A percentile compares a stretch with the other conserved stretches of the same genome.
phyloP scores from a whole-genome alignment of 2,797 vertebrate genomes.

The Malacoraja senta region DNA sequence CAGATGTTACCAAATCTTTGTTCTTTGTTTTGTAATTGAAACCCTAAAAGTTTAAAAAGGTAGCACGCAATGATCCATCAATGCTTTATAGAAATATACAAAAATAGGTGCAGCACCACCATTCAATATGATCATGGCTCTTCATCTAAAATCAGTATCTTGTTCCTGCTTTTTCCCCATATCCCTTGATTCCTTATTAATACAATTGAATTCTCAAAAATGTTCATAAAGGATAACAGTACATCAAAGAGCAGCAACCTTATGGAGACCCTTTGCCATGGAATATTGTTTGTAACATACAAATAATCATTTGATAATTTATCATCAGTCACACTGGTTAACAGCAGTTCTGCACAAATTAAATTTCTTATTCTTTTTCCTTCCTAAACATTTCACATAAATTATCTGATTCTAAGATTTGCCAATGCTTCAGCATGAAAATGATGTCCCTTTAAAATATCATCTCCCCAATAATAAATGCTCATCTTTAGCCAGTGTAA shows the following conservation, averaged over 20 bases:
- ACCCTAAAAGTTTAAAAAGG: background rate
- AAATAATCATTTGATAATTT: background rate
- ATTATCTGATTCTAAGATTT: background rate
- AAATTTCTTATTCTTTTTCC: background rate
- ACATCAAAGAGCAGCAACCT: background rate
- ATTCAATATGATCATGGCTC: no score
- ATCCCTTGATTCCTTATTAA: background rate
- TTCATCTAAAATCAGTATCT: no score
- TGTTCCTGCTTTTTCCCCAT: no score
- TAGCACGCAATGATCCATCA: background rate
- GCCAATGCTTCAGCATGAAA: background rate
- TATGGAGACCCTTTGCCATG: background rate
- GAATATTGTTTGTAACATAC: background rate
- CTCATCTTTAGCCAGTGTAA: background rate
- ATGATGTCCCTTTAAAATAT: background rate
- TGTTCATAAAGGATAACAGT: no score
- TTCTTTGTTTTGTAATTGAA: background rate
- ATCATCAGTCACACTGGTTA: background rate
- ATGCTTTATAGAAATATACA: no score
- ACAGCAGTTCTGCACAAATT: background rate
- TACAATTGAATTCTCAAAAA: background rate
- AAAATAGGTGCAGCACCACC: no score
- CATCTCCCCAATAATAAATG: background rate
- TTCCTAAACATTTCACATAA: no score
- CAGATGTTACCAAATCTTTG: background rate